These are phyloP conservation scores for Unio delphinus DNA, from an alignment of 2,888 invertebrate species.

Conservation along the genomic window DNA sequence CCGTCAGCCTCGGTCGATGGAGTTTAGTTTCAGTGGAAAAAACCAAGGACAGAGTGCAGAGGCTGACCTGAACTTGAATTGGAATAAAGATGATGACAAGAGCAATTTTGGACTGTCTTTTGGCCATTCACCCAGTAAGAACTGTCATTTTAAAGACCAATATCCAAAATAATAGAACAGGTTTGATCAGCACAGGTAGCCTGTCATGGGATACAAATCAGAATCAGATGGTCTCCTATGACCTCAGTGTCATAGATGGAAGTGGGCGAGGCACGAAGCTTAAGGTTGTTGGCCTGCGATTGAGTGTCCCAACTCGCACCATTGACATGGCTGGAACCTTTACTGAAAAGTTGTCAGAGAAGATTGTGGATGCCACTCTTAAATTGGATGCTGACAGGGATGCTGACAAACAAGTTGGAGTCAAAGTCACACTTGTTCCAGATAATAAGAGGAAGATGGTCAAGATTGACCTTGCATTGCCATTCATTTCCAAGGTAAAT, in stretches of 20 bases:
- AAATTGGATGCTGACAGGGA: slow-evolving; percentile 61
- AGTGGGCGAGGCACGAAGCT: slow-evolving; percentile 2
- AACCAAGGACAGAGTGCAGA: no score
- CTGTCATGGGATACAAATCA: slow-evolving; percentile 49
- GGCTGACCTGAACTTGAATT: no score
- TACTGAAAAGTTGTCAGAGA: slow-evolving; percentile 22
- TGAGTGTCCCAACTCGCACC: slow-evolving; percentile 43
- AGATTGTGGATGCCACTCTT: slow-evolving; percentile 27
- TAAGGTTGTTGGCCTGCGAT: slow-evolving; percentile 17
- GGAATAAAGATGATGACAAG: slow-evolving; percentile 53
- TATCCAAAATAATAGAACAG: slow-evolving; percentile 25
- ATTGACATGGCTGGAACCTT: slow-evolving; percentile 43
- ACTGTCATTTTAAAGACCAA: slow-evolving; percentile 41
- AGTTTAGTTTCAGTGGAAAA: slow-evolving; percentile 31
- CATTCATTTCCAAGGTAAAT: slow-evolving; percentile 41
- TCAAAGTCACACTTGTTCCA: slow-evolving; percentile 35
- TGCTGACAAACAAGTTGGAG: slow-evolving; percentile 44
- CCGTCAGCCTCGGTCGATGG: slow-evolving; percentile 46
- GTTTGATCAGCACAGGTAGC: slow-evolving; percentile 30
- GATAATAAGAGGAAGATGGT: slow-evolving; percentile 38
- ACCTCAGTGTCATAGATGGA: slow-evolving; percentile 20
- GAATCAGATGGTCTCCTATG: slow-evolving; percentile 41
- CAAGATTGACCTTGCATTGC: slow-evolving; percentile 44
- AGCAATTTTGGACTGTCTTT: slow-evolving; percentile 45
- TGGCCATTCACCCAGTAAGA: slow-evolving; percentile 39